Base-by-base conservation (phyloP, 2,113 vertebrate genomes). In the Aphelocoma coerulescens region DNA sequence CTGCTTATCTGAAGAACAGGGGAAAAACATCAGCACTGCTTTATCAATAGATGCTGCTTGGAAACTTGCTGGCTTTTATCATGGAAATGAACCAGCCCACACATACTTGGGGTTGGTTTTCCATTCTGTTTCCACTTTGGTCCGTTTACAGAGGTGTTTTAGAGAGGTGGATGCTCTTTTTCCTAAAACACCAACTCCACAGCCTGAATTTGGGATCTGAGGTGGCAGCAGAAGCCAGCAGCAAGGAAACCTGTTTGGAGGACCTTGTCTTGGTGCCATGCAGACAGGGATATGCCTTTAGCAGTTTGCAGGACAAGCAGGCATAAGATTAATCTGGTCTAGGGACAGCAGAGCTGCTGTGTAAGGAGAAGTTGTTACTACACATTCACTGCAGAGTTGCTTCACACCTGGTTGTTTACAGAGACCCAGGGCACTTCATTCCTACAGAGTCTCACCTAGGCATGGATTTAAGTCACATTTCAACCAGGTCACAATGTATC, bases 1-100 rank as follows among this genome's bases (percentile, higher is more conserved):
- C 46, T 66, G 43, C 72, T 90, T 96, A 86, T 89, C 90, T 95
- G 72, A 52, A 58, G 72, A 88, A 17, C 57, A 49, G 26, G 76
- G 77, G 48, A 19, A 83, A 83, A 92, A 71, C 16, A 55, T 46
- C 57, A 84, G 65, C 54, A 63, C n/a, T 55, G 75, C 68, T 93
- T 83, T 94, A 80, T 79, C 18, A 8, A n/a, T 71, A 71, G 43
- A 27, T 63, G 35, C 61, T 67, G 61, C 72, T 93, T 72, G 67
- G 68, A 92, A 84, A 88, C 72, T 81, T 81, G 39, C 91, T 59
- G 73, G 26, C 21, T 86, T 92, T 77, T 19, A 0, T 86, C 82
- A 81, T 61, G 65, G 88, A 74, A 95, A 35, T 44, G 35, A 69
- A 63, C 55, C 54, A 71, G n/a, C 48, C 48, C 68, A 35, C 35